A percentile compares a stretch with the other conserved stretches of the same genome.
Conservation (phyloP, 2,888 invertebrate species). For the Drosophila nr. perissopoda region DNA sequence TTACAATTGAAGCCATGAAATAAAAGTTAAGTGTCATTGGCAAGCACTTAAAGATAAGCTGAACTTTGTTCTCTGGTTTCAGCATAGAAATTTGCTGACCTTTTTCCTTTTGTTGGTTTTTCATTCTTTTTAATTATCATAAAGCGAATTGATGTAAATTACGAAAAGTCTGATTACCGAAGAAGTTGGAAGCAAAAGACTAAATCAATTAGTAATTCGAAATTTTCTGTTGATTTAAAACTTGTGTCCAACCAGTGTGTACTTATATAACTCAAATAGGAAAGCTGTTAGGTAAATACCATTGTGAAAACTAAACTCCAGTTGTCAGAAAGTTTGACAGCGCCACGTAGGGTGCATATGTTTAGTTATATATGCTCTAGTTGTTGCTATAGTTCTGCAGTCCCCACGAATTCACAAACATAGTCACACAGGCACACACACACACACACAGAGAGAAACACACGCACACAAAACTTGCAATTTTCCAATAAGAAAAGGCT, state of each 20-base stretch:
- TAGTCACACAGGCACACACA: slow-evolving; percentile 9
- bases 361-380: slow-evolving; percentile 48
- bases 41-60: slow-evolving; percentile 70
- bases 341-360: slow-evolving; percentile 62
- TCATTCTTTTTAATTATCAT: slow-evolving; percentile 44
- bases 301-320: slow-evolving; percentile 66
- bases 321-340: slow-evolving; percentile 57
- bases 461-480: slow-evolving; percentile 64
- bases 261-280: slow-evolving; percentile 59
- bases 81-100: slow-evolving; percentile 25
- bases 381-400: slow-evolving; percentile 29
- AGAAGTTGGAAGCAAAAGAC: slow-evolving; percentile 13
- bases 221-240: slow-evolving; percentile 5
- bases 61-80: slow-evolving; percentile 44
- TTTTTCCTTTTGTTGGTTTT: slow-evolving; percentile 23
- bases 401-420: slow-evolving; percentile 12
- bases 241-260: slow-evolving; percentile 1
- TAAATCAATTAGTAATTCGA: slow-evolving; percentile 43
- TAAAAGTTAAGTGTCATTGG: slow-evolving; percentile 74
- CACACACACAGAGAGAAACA: slow-evolving; percentile 7
- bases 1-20: slow-evolving; percentile 73
- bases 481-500: slow-evolving; percentile 75
- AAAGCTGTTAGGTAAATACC: slow-evolving; percentile 77
- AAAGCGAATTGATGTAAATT: slow-evolving; percentile 9
- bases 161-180: not conserved